Percentiles rank a stretch among this genome's conserved stretches.
Conservation (phyloP, 2,113 vertebrate genomes). For the Sylvia atricapilla region DNA sequence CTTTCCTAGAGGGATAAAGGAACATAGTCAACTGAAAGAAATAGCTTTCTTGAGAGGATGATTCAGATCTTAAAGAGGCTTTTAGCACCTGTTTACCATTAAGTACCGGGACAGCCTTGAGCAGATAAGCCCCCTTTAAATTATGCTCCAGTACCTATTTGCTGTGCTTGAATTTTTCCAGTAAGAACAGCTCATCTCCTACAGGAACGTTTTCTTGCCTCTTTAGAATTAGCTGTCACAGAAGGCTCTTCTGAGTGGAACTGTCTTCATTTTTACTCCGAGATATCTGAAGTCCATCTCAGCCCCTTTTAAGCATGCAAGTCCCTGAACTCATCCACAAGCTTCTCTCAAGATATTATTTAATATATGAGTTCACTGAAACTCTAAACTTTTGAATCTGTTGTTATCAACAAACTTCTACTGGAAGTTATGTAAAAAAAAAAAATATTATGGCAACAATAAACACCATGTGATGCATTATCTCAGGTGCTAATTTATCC, state of each 20-base stretch:
- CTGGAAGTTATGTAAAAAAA: background rate
- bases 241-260: background rate
- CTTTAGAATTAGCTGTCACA: background rate
- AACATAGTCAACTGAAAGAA: background rate
- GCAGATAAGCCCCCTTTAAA: background rate
- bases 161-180: background rate
- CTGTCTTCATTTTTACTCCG: rapidly evolving
- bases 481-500: background rate
- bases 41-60: background rate
- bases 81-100: slow-evolving; percentile 27
- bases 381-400: background rate
- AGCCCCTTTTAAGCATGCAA: background rate
- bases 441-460: background rate
- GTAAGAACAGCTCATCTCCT: background rate
- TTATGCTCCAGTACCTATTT: background rate
- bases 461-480: background rate
- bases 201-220: background rate
- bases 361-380: background rate
- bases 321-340: background rate
- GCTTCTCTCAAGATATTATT: background rate
- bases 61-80: background rate
- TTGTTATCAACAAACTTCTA: background rate
- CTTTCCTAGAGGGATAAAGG: background rate
- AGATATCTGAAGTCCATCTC: background rate
- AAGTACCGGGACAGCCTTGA: background rate